phyloP scores from a whole-genome alignment of 2,888 invertebrate species.

The Caradrina clavipalpis region DNA sequence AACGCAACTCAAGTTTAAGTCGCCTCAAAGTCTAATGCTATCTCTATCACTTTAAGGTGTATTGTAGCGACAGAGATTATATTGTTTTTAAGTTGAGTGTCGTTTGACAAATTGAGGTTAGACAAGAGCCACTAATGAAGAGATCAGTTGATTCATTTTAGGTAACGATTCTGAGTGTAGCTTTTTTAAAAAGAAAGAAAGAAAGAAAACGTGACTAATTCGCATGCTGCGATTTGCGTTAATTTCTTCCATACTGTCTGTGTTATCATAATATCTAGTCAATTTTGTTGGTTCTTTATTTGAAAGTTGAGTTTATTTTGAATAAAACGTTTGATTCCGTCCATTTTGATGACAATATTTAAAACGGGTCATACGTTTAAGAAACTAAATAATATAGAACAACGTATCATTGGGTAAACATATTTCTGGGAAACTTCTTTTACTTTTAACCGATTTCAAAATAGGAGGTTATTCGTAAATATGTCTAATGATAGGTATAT shows the following conservation, averaged over 20 bases:
- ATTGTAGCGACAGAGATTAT: too few relatives aligned
- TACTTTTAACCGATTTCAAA: too few relatives aligned
- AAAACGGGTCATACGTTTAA: neutral
- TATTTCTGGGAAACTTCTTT: too few relatives aligned
- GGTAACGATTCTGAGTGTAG: neutral
- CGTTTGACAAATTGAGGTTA: too few relatives aligned
- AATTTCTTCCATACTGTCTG: constrained; percentile 40
- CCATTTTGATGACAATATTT: constrained; percentile 38
- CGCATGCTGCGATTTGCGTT: constrained; percentile 5
- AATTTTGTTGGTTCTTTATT: constrained; percentile 48
- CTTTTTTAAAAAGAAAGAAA: neutral
- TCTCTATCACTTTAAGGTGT: too few relatives aligned
- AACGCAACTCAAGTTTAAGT: too few relatives aligned
- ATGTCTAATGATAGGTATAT: neutral
- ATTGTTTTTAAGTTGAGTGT: too few relatives aligned
- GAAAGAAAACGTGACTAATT: constrained; percentile 3
- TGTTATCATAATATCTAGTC: constrained; percentile 64
- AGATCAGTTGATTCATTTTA: neutral
- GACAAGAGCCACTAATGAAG: too few relatives aligned
- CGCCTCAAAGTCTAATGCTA: too few relatives aligned
- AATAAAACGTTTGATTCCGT: constrained; percentile 45
- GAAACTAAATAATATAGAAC: neutral
- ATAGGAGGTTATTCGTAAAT: too few relatives aligned
- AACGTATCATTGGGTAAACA: too few relatives aligned
- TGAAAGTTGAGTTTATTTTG: constrained; percentile 32